These are phyloP conservation scores for Agapostemon virescens DNA, from an alignment of 2,888 invertebrate genomes.

Conservation along the genomic window DNA sequence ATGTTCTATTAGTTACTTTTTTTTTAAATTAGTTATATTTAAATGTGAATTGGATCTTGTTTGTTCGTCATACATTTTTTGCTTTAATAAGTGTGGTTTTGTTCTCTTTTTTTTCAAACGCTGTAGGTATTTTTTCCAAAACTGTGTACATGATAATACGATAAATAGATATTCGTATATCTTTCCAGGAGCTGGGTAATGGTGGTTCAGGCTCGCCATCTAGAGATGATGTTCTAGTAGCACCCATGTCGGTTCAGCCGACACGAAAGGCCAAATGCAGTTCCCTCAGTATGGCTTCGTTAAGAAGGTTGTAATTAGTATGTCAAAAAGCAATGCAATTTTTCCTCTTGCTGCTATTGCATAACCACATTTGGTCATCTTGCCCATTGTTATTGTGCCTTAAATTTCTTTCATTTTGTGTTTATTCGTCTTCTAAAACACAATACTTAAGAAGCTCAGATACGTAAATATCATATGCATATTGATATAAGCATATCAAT, in stretches of 20 bases:
- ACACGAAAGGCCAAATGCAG: constrained; percentile 89
- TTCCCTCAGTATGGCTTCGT: constrained; percentile 85
- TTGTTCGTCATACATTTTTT: constrained; percentile 13
- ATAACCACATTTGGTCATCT: constrained; percentile 48
- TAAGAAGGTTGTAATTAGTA: constrained; percentile 85
- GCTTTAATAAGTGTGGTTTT: constrained; percentile 10
- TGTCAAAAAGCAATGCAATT: constrained; percentile 54
- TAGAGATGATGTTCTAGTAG: constrained; percentile 85
- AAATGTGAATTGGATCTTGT: constrained; percentile 22
- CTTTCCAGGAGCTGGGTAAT: constrained; percentile 86
- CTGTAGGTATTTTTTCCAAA: constrained; percentile 13
- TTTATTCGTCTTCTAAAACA: constrained; percentile 36
- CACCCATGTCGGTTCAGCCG: constrained; percentile 92
- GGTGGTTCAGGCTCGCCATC: constrained; percentile 83
- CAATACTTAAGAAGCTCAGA: constrained; percentile 36
- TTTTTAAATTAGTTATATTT: constrained; percentile 5
- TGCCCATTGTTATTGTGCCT: constrained; percentile 52
- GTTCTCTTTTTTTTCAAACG: constrained; percentile 9
- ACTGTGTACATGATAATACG: constrained; percentile 31
- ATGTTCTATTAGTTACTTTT: constrained; percentile 29
- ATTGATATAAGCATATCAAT: constrained; percentile 28
- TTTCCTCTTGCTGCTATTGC: constrained; percentile 52
- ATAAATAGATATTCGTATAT: constrained; percentile 58
- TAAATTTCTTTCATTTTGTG: constrained; percentile 37
- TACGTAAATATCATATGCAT: constrained; percentile 29